These are phyloP conservation scores for Glareola pratincola DNA, from an alignment of 2,113 vertebrate genomes.

Conservation along the genomic window DNA sequence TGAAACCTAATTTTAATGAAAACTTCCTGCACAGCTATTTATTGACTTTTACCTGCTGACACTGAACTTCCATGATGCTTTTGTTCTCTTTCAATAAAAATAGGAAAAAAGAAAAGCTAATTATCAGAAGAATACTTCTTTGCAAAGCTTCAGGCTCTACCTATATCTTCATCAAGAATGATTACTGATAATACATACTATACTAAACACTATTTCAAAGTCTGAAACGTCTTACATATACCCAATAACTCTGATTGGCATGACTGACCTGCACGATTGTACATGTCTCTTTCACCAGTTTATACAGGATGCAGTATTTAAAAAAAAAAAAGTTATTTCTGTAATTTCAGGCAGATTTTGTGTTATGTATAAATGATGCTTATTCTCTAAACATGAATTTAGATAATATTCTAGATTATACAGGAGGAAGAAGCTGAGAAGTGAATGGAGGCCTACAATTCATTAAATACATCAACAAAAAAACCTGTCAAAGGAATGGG, in stretches of 20 bases:
- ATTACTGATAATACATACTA: neutral
- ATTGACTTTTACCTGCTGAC: neutral
- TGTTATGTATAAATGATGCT: neutral
- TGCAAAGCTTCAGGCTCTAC: neutral
- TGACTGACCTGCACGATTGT: neutral
- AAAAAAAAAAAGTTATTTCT: neutral
- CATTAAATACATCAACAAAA: neutral
- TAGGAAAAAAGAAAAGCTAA: neutral
- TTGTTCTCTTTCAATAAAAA: neutral
- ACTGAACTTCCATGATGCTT: neutral
- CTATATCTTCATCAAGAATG: neutral
- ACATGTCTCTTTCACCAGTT: neutral
- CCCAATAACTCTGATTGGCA: neutral
- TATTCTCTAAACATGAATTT: neutral
- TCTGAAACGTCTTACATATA: neutral
- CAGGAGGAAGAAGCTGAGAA: neutral
- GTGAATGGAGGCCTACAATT: neutral
- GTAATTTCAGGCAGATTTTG: neutral
- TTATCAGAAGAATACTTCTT: neutral
- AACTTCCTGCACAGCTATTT: neutral
- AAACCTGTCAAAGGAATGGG: neutral
- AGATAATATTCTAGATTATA: neutral
- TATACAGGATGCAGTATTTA: neutral
- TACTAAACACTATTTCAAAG: neutral
- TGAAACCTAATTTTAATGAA: neutral